Evolutionary conservation across 2,113 vertebrate genomes (phyloP).

Genomic region (human (Homo sapiens)): DNA sequence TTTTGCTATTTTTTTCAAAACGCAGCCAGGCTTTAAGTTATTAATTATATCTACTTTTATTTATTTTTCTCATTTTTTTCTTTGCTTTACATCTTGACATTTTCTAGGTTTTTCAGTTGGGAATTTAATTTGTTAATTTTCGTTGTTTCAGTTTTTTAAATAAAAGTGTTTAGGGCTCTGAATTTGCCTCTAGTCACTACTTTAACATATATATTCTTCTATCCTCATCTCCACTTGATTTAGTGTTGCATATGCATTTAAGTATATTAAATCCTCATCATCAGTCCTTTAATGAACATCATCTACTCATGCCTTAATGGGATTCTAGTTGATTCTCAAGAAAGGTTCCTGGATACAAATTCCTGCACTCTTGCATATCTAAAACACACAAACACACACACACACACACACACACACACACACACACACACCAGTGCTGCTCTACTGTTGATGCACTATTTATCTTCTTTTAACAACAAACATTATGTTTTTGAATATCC

Average conservation of each 20-base stretch:
- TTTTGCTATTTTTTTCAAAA: constrained; percentile 21
- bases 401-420: neutral
- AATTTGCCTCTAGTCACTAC: neutral
- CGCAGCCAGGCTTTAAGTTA: neutral
- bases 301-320: neutral
- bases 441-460: neutral
- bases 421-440: neutral
- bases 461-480: neutral
- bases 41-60: neutral
- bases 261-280: neutral
- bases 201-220: neutral
- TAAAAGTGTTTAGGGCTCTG: neutral
- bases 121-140: neutral
- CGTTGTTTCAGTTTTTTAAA: neutral
- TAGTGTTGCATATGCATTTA: neutral
- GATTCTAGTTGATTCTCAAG: neutral
- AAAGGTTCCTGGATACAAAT: neutral
- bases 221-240: neutral
- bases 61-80: neutral
- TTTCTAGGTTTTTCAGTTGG: neutral
- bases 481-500: neutral
- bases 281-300: neutral
- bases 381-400: neutral
- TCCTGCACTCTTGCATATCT: neutral
- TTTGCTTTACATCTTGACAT: neutral